phyloP scores from a whole-genome alignment of 2,797 vertebrate genomes.

The Chaenodraco wilsoni region DNA sequence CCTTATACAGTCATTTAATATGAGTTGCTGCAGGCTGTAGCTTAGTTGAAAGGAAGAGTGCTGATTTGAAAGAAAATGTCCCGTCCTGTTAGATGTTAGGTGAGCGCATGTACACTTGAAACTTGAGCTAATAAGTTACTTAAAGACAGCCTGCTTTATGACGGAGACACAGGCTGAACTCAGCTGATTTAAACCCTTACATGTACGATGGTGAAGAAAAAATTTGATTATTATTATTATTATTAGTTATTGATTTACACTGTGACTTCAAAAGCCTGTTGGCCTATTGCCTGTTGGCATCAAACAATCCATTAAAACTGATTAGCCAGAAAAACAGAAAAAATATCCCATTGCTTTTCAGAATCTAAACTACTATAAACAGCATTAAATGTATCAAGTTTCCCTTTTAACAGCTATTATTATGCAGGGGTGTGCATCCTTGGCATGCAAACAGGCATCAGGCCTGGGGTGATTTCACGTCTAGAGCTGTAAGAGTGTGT shows the following conservation, averaged over 20 bases:
- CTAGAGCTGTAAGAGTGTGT: constrained; percentile 47
- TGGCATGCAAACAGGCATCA: constrained; percentile 53
- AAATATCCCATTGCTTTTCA: background rate
- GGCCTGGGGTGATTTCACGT: constrained; percentile 70
- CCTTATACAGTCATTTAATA: constrained; percentile 59
- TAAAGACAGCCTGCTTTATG: constrained; percentile 12
- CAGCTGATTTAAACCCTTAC: constrained; percentile 2
- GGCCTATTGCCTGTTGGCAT: background rate
- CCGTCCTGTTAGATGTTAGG: constrained; percentile 39
- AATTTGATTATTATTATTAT: no score
- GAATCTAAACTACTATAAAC: background rate
- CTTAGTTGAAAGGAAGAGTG: constrained; percentile 56
- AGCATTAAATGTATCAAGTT: background rate
- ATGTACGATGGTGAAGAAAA: background rate
- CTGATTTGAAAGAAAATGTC: constrained; percentile 53
- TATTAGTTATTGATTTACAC: background rate
- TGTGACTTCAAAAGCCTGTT: background rate
- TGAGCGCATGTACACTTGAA: constrained; percentile 31
- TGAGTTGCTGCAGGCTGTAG: constrained; percentile 55
- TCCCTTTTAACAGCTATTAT: background rate
- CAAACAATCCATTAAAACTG: background rate
- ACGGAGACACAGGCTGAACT: constrained; percentile 4
- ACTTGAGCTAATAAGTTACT: constrained; percentile 19
- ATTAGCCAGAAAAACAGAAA: background rate
- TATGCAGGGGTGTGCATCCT: constrained; percentile 23